Conservation (phyloP, 2,113 vertebrate species). For the Pterocles burchelli region DNA sequence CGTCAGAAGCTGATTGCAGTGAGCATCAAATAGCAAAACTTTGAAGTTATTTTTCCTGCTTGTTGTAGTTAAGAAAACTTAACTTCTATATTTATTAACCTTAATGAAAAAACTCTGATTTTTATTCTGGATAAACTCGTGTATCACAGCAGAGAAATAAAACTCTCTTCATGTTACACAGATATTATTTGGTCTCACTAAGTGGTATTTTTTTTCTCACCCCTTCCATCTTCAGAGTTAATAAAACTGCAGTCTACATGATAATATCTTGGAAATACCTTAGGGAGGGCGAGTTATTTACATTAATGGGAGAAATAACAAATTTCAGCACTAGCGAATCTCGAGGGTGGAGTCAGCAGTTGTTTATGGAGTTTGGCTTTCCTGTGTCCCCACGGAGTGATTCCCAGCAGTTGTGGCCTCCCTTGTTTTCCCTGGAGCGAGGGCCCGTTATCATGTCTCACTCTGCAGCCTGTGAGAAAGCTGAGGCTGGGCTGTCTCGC, state of each 20-base stretch:
- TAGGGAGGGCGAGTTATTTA: neutral
- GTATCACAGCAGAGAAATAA: neutral
- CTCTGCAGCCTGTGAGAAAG: conserved; percentile 66
- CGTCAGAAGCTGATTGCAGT: neutral
- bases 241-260: neutral
- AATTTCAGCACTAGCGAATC: neutral
- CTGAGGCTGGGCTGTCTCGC: conserved; percentile 62
- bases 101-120: neutral
- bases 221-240: neutral
- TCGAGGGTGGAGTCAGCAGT: neutral
- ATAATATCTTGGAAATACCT: neutral
- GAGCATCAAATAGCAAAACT: neutral
- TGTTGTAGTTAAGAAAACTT: neutral
- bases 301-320: neutral
- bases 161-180: neutral
- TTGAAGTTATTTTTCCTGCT: neutral
- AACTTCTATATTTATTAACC: neutral
- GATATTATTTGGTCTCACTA: neutral
- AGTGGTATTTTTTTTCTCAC: neutral
- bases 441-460: conserved; percentile 54
- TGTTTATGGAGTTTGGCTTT: neutral
- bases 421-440: neutral
- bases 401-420: conserved; percentile 19
- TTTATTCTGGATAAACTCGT: neutral
- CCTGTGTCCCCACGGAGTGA: neutral